Conservation (phyloP, 2,888 invertebrate genomes). For the Tipula lateralis region DNA sequence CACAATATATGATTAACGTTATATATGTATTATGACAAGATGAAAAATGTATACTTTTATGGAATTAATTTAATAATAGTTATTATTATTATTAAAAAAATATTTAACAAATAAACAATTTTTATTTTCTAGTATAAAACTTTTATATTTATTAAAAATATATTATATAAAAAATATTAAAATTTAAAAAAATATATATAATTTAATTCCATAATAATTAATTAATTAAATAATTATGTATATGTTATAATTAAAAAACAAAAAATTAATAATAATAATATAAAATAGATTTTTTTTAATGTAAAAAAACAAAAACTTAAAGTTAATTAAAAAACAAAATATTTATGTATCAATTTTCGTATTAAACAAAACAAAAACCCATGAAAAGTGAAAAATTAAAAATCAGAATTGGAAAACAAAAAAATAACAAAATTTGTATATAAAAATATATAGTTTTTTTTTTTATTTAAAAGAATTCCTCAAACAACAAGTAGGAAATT, state of each 20-base stretch:
- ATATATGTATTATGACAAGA: not conserved
- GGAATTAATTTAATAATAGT: not conserved
- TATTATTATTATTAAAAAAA: not conserved
- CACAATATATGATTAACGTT: not conserved
- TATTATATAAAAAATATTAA: not conserved
- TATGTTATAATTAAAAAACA: not conserved
- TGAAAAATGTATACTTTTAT: not conserved
- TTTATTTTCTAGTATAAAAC: not conserved
- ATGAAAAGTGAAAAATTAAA: not conserved
- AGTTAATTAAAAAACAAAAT: conserved; percentile 4
- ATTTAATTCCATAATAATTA: conserved; percentile 12
- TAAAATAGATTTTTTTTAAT: not conserved
- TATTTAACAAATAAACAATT: not conserved
- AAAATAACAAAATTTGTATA: conserved; percentile 11
- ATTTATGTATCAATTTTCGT: conserved; percentile 24
- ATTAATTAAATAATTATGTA: not conserved
- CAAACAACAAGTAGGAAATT: not conserved
- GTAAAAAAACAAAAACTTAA: conserved; percentile 3
- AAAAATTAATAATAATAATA: not conserved
- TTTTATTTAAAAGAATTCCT: not conserved
- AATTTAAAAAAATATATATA: not conserved
- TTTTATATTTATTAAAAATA: conserved; percentile 11
- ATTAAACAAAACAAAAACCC: not conserved
- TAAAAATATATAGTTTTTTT: not conserved
- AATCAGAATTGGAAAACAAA: not conserved